These are phyloP conservation scores for Ochotona princeps DNA, from an alignment of 2,113 vertebrate species.

Conservation along the genomic window DNA sequence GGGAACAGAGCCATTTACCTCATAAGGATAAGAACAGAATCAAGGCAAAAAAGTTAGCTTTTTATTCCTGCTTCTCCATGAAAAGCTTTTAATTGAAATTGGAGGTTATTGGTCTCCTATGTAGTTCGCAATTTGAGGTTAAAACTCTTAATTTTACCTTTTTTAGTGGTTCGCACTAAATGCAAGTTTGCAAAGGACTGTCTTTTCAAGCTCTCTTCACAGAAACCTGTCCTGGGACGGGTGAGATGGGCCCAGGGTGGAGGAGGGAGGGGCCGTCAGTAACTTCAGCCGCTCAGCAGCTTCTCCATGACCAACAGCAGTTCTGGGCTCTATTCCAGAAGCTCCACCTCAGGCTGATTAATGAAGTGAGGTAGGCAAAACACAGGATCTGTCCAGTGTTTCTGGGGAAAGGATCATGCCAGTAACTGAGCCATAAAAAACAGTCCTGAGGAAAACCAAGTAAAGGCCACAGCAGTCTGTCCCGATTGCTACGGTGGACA, in stretches of 20 bases:
- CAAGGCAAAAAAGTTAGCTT: slow-evolving; percentile 34
- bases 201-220: slow-evolving; percentile 65
- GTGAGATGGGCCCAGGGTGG: neutral
- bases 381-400: neutral
- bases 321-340: slow-evolving; percentile 52
- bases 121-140: slow-evolving; percentile 40
- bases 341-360: slow-evolving; percentile 41
- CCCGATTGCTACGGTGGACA: neutral
- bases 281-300: slow-evolving; percentile 26
- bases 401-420: slow-evolving; percentile 14
- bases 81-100: slow-evolving; percentile 46
- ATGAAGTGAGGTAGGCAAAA: slow-evolving; percentile 40
- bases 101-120: slow-evolving; percentile 20
- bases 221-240: slow-evolving; percentile 1
- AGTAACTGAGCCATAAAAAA: slow-evolving; percentile 39
- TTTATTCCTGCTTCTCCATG: slow-evolving; percentile 20
- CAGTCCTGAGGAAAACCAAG: slow-evolving; percentile 53
- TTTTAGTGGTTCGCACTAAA: slow-evolving; percentile 42
- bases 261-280: slow-evolving; percentile 2
- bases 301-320: slow-evolving; percentile 32
- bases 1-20: slow-evolving; percentile 22
- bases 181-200: neutral
- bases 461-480: neutral
- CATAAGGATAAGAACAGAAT: neutral
- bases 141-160: slow-evolving; percentile 52